These are phyloP conservation scores for Parauchenoglanis ngamensis DNA, from an alignment of 2,797 vertebrate species.

Conservation along the genomic window DNA sequence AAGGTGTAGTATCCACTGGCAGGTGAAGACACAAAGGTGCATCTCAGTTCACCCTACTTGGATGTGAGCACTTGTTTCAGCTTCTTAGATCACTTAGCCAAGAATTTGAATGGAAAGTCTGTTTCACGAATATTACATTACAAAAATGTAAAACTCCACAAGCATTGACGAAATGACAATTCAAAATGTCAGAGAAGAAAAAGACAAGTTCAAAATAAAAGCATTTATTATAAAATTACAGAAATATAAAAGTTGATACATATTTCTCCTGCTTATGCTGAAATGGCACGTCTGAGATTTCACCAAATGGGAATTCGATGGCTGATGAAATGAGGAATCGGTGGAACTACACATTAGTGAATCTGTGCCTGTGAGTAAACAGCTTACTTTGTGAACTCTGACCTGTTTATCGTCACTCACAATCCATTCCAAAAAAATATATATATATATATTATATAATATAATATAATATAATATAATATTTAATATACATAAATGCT, in stretches of 20 bases:
- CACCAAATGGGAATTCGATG: background rate
- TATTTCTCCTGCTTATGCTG: conserved; percentile 36
- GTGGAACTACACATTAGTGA: conserved; percentile 22
- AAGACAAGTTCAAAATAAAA: conserved; percentile 52
- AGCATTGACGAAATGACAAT: background rate
- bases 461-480: no score
- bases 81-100: no score
- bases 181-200: background rate
- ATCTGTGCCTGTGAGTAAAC: conserved; percentile 5
- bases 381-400: conserved; percentile 18
- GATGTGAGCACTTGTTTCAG: no score
- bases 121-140: background rate
- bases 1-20: background rate
- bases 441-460: no score
- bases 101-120: background rate
- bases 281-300: conserved; percentile 51
- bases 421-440: background rate
- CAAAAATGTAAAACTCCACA: background rate
- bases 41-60: background rate
- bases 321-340: conserved; percentile 14
- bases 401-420: conserved; percentile 12
- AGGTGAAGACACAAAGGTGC: background rate
- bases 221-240: conserved; percentile 61
- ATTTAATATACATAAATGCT: background rate
- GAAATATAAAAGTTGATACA: conserved; percentile 54